These are phyloP conservation scores for Orientallactaga bullata DNA, from an alignment of 2,113 vertebrate genomes.

Conservation along the genomic window DNA sequence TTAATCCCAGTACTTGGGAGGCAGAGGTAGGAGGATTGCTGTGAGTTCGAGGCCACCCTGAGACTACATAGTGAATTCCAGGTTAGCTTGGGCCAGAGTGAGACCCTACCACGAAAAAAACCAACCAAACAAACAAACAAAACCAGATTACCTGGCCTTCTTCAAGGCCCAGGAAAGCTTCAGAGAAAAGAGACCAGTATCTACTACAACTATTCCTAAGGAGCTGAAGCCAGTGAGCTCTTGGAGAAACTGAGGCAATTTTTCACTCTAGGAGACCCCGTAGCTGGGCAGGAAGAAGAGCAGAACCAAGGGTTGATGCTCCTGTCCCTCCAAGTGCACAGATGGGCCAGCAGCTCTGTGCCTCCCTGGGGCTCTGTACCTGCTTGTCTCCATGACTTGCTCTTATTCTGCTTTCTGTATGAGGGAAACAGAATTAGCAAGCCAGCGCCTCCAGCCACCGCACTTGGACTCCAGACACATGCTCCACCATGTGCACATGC, in stretches of 20 bases:
- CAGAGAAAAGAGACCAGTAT: not conserved
- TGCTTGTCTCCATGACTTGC: not conserved
- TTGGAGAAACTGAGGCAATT: not conserved
- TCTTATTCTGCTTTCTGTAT: too few relatives aligned
- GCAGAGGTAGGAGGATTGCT: too few relatives aligned
- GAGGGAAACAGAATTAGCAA: too few relatives aligned
- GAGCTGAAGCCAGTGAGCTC: not conserved
- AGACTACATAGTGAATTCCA: too few relatives aligned
- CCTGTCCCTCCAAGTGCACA: not conserved
- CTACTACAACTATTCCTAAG: not conserved
- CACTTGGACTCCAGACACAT: too few relatives aligned
- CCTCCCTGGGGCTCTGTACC: not conserved
- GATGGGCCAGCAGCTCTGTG: fast-evolving
- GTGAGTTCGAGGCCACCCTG: too few relatives aligned
- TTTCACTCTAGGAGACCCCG: not conserved
- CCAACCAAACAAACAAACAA: not conserved
- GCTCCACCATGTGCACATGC: too few relatives aligned
- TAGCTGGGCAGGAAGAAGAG: not conserved
- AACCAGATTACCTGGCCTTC: not conserved
- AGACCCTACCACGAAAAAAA: too few relatives aligned
- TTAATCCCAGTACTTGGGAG: too few relatives aligned
- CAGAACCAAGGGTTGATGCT: not conserved
- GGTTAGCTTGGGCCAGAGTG: too few relatives aligned
- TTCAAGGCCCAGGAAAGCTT: not conserved
- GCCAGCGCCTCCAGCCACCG: too few relatives aligned